These are phyloP conservation scores for Thunnus maccoyii DNA, from an alignment of 2,113 vertebrate species.

Conservation along the genomic window DNA sequence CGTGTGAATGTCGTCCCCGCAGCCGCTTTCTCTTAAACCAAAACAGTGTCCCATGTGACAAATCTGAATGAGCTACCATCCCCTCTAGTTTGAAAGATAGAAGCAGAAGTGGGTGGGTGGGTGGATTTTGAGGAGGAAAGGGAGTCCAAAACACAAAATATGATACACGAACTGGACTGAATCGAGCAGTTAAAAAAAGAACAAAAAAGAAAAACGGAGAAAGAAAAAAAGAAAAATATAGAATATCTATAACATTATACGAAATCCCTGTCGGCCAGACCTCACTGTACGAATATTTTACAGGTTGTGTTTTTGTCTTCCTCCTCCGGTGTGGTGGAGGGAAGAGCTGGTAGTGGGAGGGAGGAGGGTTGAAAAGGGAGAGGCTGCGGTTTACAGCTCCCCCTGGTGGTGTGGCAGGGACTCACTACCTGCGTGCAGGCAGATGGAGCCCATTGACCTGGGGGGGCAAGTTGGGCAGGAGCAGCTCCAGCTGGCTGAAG, in stretches of 20 bases:
- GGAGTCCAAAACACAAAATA: slow-evolving; percentile 90
- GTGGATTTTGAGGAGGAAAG: slow-evolving; percentile 48
- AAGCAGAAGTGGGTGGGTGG: slow-evolving; percentile 75
- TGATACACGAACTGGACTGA: slow-evolving; percentile 90
- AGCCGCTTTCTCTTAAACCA: slow-evolving; percentile 40
- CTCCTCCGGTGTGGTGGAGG: slow-evolving; percentile 76
- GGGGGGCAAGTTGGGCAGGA: slow-evolving; percentile 93
- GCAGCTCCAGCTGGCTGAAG: slow-evolving; percentile 98
- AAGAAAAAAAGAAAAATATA: slow-evolving; percentile 88
- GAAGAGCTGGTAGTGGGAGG: slow-evolving; percentile 83
- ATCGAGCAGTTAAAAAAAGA: slow-evolving; percentile 87
- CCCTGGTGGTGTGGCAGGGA: slow-evolving; percentile 85
- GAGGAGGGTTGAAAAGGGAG: slow-evolving; percentile 77
- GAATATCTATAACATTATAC: slow-evolving; percentile 91
- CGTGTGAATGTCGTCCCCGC: slow-evolving; percentile 29
- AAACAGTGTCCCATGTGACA: slow-evolving; percentile 46
- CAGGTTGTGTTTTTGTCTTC: slow-evolving; percentile 86
- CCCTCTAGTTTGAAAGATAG: slow-evolving; percentile 75
- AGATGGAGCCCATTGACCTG: slow-evolving; percentile 96
- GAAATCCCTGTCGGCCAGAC: slow-evolving; percentile 94
- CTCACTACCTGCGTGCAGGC: slow-evolving; percentile 96
- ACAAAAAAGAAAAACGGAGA: slow-evolving; percentile 87
- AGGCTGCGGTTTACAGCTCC: slow-evolving; percentile 83
- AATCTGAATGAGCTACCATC: slow-evolving; percentile 74
- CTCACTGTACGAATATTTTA: slow-evolving; percentile 91